Evolutionary conservation across 2,888 invertebrate species (phyloP).

Genomic region (Tubulanus polymorphus): DNA sequence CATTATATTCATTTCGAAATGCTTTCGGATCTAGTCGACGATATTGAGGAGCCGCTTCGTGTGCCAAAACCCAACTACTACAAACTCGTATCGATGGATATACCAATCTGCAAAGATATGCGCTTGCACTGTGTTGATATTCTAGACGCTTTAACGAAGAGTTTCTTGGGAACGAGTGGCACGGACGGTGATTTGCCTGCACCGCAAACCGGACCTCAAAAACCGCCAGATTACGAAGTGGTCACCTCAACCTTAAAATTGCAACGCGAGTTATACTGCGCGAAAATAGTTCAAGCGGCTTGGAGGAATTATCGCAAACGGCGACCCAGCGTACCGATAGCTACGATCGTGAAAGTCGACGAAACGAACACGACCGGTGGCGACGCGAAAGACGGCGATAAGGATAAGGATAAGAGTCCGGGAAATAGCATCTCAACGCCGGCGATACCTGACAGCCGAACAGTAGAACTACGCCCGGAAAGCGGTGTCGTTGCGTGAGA

Average conservation of each 20-base stretch:
- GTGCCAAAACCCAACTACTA: constrained; percentile 98
- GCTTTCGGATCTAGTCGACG: constrained; percentile 91
- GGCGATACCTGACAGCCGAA: constrained; percentile 17
- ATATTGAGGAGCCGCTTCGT: constrained; percentile 89
- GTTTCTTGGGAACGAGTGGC: constrained; percentile 96
- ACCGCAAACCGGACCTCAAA: constrained; percentile 46
- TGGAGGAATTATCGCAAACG: constrained; percentile 69
- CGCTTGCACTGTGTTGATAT: constrained; percentile 98
- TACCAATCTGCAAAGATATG: constrained; percentile 94
- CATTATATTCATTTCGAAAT: constrained; percentile 94
- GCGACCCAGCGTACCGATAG: constrained; percentile 7
- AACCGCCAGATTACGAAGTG: constrained; percentile 86
- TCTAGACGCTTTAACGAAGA: constrained; percentile 94
- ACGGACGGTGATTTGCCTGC: constrained; percentile 61
- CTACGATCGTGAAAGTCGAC: constrained; percentile 14
- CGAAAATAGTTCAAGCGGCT: constrained; percentile 89
- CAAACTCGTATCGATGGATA: constrained; percentile 98
- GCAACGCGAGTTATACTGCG: constrained; percentile 95
- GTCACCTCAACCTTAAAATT: constrained; percentile 92
- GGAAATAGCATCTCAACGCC: constrained; percentile 9
- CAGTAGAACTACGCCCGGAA: constrained; percentile 41
- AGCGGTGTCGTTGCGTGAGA: constrained; percentile 44
- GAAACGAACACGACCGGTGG: constrained; percentile 9
- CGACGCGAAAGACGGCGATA: constrained; percentile 44
- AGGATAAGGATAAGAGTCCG: constrained; percentile 6